These are phyloP conservation scores for Hypomesus transpacificus DNA, from an alignment of 2,113 vertebrate species.

Conservation along the genomic window DNA sequence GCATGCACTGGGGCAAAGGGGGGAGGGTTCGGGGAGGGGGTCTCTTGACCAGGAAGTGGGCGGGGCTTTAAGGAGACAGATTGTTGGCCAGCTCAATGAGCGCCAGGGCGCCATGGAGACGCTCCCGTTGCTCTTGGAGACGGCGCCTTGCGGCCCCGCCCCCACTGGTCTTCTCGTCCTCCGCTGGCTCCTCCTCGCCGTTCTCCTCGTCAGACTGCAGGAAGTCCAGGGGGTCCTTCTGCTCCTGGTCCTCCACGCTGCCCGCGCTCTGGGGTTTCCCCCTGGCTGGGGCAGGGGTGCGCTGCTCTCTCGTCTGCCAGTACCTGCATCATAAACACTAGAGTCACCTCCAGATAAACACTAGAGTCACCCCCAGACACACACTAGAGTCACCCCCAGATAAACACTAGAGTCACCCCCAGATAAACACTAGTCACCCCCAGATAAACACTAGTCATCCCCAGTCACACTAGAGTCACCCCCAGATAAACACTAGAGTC, in stretches of 20 bases:
- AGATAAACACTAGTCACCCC: too few species aligned
- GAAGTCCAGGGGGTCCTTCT: slow-evolving; percentile 93
- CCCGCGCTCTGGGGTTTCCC: slow-evolving; percentile 77
- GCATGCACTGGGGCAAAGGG: slow-evolving; percentile 50
- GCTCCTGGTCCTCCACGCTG: slow-evolving; percentile 84
- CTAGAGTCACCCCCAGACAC: too few species aligned
- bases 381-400: too few species aligned
- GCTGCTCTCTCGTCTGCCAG: slow-evolving; percentile 91
- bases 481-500: too few species aligned
- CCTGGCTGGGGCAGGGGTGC: slow-evolving; percentile 77
- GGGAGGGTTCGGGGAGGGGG: slow-evolving; percentile 13
- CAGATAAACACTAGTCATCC: too few species aligned
- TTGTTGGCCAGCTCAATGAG: slow-evolving; percentile 98
- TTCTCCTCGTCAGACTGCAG: slow-evolving; percentile 87
- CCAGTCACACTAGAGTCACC: too few species aligned
- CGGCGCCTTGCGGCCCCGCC: slow-evolving; percentile 76
- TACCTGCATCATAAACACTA: slow-evolving; percentile 67
- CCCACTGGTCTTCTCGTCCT: slow-evolving; percentile 66
- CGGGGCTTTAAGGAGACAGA: slow-evolving; percentile 76
- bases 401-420: too few species aligned
- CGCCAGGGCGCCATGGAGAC: slow-evolving; percentile 90
- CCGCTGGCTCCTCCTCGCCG: slow-evolving; percentile 69
- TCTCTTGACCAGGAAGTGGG: slow-evolving; percentile 49
- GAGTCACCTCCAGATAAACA: too few species aligned
- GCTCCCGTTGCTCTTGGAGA: slow-evolving; percentile 93